These are phyloP conservation scores for Nicator chloris DNA, from an alignment of 2,113 vertebrate species.

Conservation along the genomic window DNA sequence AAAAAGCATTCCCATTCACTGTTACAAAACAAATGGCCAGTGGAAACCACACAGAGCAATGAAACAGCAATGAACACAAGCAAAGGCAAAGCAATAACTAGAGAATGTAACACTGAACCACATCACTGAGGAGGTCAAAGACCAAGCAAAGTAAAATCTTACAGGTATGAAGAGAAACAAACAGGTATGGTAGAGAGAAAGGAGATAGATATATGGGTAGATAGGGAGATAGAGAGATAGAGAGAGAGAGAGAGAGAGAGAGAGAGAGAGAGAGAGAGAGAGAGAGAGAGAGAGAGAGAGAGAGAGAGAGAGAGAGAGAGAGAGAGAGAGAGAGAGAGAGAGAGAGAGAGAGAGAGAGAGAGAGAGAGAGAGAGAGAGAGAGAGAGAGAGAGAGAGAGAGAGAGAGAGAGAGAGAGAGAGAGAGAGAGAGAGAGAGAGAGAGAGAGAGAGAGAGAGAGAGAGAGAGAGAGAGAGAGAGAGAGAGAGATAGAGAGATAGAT, in stretches of 20 bases:
- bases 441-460: not conserved
- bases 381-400: not conserved
- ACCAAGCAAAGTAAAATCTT: conserved; percentile 17
- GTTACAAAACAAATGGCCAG: conserved; percentile 41
- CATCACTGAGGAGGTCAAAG: not conserved
- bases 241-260: too few species aligned
- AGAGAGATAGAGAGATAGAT: too few species aligned
- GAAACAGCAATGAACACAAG: conserved; percentile 35
- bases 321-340: too few species aligned
- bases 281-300: not conserved
- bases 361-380: not conserved
- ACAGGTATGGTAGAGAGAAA: not conserved
- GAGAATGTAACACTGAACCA: not conserved
- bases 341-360: not conserved
- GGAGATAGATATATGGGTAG: not conserved
- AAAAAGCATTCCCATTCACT: conserved; percentile 13
- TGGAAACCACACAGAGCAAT: conserved; percentile 9
- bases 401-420: too few species aligned
- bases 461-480: not conserved
- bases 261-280: not conserved
- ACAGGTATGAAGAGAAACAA: not conserved
- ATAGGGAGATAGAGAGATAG: not conserved
- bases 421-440: not conserved
- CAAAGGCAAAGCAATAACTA: conserved; percentile 28
- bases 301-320: not conserved